phyloP scores from a whole-genome alignment of 1,140 invertebrate genomes.

The Brachionus asplanchnoidis region DNA sequence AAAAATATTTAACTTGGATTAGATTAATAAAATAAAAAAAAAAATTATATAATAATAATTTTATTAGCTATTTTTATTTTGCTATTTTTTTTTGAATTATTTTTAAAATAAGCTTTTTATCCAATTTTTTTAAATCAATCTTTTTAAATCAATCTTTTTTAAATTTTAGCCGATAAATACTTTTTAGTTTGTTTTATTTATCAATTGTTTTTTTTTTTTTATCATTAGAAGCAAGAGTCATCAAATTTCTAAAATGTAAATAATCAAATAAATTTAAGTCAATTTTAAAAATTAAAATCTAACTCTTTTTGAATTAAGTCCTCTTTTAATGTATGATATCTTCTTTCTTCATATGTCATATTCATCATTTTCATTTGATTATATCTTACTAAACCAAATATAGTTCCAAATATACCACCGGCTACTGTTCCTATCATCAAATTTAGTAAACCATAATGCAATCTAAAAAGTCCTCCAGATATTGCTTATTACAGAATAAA shows the following conservation, averaged over 20 bases:
- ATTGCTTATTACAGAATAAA: not conserved
- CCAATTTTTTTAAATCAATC: not conserved
- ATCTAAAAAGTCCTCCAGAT: conserved; percentile 2
- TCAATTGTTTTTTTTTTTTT: not conserved
- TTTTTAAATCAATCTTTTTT: not conserved
- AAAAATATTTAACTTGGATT: not conserved
- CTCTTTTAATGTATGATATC: not conserved
- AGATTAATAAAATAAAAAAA: not conserved
- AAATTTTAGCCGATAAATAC: not conserved
- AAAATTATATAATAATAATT: not conserved
- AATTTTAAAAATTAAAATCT: not conserved
- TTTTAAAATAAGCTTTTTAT: not conserved
- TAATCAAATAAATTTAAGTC: too few relatives aligned
- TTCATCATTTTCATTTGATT: not conserved
- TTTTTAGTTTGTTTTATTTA: not conserved
- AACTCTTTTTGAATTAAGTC: not conserved
- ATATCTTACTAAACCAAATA: conserved; percentile 3
- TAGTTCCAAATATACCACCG: conserved; percentile 7
- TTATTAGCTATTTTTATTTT: too few relatives aligned
- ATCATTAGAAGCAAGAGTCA: not conserved
- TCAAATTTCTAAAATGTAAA: not conserved
- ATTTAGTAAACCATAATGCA: conserved; percentile 16
- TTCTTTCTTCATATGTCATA: conserved; percentile 31
- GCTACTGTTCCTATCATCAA: not conserved
- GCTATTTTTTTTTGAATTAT: not conserved